Base-by-base conservation (phyloP, 2,888 invertebrate genomes). In the Cordilura impudica region DNA sequence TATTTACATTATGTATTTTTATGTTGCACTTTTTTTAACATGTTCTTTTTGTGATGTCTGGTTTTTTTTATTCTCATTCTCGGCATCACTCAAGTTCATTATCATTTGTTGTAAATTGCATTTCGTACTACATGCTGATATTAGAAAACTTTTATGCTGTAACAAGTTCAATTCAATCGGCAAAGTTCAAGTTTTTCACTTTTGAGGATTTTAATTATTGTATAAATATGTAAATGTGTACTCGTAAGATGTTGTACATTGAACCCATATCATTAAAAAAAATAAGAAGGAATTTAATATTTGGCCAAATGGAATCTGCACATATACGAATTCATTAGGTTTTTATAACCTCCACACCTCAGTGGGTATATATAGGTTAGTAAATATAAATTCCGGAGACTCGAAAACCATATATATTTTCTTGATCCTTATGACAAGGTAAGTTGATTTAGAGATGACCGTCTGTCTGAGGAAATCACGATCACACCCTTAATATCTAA, bases 61-160 rank as follows among this genome's bases (percentile, higher is more conserved):
- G 8, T 61, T 45, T 47, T 26, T 70, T 23, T 35, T 35, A 35
- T 47, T 10, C 47, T 51, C 39, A 51, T 66, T 51, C n/a, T 14
- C n/a, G n/a, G 7, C n/a, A 43, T 7, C 51, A 26, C 19, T 69
- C 75, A 75, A 75, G 75, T 75, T 75, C 75, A 75, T 69, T 75
- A 56, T 49, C 75, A 43, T 56, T 14, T 63, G n/a, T 21, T 53
- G 4, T n/a, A 39, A 39, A n/a, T n/a, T n/a, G n/a, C n/a, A n/a
- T n/a, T n/a, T n/a, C n/a, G n/a, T 12, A 39, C 35, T 4, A 26
- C 26, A 39, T 39, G 61, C 12, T 14, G 49, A 35, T 56, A 51
- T 56, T 23, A 23, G 12, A 45, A 60, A 54, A 61, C 19, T 53
- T 73, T 35, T 39, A 39, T 49, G 23, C 58, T 73, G 53, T 35